phyloP scores from a whole-genome alignment of 2,797 vertebrate genomes.

The Rhabdophis nuchalis region DNA sequence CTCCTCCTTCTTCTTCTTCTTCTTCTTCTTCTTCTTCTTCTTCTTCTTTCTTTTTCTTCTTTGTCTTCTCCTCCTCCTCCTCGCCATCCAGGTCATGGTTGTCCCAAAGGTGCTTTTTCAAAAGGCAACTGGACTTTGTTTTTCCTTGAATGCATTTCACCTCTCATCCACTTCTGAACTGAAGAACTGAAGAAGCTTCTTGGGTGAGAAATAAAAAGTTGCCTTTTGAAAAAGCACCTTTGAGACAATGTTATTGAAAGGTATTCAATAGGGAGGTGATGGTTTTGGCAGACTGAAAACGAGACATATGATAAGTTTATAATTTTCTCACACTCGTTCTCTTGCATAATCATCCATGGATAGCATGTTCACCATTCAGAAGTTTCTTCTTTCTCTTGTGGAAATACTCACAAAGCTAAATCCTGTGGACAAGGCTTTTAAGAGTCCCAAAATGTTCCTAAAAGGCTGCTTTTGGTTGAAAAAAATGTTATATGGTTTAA shows the following conservation, averaged over 20 bases:
- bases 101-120: too few species aligned
- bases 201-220: not conserved
- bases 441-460: not conserved
- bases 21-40: too few species aligned
- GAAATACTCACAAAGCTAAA: not conserved
- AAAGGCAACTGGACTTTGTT: not conserved
- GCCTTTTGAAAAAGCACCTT: not conserved
- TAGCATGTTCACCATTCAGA: not conserved
- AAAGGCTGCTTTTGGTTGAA: not conserved
- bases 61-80: too few species aligned
- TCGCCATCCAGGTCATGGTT: too few species aligned
- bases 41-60: too few species aligned
- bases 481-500: not conserved
- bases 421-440: not conserved
- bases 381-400: not conserved
- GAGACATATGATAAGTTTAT: not conserved
- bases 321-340: not conserved
- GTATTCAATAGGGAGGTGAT: not conserved
- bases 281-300: not conserved
- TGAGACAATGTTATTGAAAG: not conserved
- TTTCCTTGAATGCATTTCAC: not conserved
- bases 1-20: too few species aligned
- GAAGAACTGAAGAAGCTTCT: not conserved
- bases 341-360: not conserved
- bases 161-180: not conserved